Conservation (phyloP, 2,113 vertebrate genomes). For the Sphyrna mokarran region DNA sequence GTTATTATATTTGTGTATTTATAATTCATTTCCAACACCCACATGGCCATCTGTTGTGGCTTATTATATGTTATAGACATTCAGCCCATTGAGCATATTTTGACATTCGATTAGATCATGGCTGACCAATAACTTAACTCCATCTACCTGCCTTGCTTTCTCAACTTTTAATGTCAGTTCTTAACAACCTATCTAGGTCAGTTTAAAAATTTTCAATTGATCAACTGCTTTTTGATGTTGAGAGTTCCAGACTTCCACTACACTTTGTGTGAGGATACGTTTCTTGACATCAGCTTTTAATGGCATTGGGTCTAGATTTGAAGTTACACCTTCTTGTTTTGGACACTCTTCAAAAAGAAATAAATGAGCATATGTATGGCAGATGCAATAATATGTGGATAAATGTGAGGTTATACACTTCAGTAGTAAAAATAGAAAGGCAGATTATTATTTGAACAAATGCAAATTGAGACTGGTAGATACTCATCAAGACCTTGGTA, state of each 20-base stretch:
- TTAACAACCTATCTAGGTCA: neutral
- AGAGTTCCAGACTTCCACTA: neutral
- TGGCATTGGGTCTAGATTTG: neutral
- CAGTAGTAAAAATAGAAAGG: too few relatives aligned
- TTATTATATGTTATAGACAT: neutral
- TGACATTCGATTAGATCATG: too few relatives aligned
- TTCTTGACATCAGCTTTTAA: neutral
- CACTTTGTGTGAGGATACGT: neutral
- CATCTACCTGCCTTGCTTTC: neutral
- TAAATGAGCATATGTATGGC: too few relatives aligned
- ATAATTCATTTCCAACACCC: neutral
- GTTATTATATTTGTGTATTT: neutral
- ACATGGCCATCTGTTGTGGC: neutral
- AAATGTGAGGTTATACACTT: too few relatives aligned
- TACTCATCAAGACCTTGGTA: too few relatives aligned
- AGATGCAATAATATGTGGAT: too few relatives aligned
- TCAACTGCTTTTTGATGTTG: neutral
- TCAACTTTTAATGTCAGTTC: neutral
- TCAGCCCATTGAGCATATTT: neutral
- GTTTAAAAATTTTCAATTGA: neutral
- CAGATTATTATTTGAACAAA: too few relatives aligned
- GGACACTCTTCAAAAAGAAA: too few relatives aligned
- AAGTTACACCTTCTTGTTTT: neutral
- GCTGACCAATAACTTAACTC: neutral
- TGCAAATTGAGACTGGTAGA: too few relatives aligned